Conservation (phyloP, 2,797 vertebrate species). For the Ctenochaetus hawaiiensis region DNA sequence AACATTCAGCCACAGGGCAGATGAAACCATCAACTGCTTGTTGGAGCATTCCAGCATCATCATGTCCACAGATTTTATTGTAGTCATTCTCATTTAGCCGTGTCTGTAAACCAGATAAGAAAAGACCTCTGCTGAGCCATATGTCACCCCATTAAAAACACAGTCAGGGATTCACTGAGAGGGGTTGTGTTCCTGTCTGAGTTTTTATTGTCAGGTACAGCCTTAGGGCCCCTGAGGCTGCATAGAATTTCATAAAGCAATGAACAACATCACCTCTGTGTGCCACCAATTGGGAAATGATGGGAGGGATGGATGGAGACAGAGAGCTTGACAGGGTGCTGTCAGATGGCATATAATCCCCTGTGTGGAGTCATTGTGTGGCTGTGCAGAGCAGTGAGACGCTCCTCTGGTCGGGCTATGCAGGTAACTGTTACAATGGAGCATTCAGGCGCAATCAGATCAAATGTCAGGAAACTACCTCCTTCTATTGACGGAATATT, state of each 20-base stretch:
- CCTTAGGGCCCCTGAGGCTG: conserved; percentile 47
- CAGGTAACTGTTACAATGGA: conserved; percentile 59
- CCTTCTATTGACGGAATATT: conserved; percentile 66
- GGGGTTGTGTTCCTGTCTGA: conserved; percentile 13
- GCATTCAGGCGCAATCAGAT: conserved; percentile 76
- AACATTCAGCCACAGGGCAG: conserved; percentile 29
- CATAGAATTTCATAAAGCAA: conserved; percentile 64
- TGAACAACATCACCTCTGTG: conserved; percentile 66
- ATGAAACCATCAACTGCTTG: conserved; percentile 33
- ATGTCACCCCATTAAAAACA: conserved; percentile 61
- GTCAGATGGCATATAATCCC: conserved; percentile 69
- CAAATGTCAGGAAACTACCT: conserved; percentile 59
- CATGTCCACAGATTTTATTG: conserved; percentile 53
- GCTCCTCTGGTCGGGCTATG: conserved; percentile 57
- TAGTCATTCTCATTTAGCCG: conserved; percentile 49
- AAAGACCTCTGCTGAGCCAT: conserved; percentile 49
- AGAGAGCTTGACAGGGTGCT: conserved; percentile 58
- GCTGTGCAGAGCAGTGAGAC: conserved; percentile 33
- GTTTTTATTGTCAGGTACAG: conserved; percentile 62
- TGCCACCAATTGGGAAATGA: conserved; percentile 58
- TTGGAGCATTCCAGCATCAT: conserved; percentile 37
- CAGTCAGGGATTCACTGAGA: conserved; percentile 35
- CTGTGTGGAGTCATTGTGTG: conserved; percentile 63
- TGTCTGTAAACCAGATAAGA: conserved; percentile 56
- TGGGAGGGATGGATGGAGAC: conserved; percentile 52